Evolutionary conservation across 2,113 vertebrate species (phyloP), one percentile per base, ranked within the genome.

Genomic region (Pogonocichla stellata): DNA sequence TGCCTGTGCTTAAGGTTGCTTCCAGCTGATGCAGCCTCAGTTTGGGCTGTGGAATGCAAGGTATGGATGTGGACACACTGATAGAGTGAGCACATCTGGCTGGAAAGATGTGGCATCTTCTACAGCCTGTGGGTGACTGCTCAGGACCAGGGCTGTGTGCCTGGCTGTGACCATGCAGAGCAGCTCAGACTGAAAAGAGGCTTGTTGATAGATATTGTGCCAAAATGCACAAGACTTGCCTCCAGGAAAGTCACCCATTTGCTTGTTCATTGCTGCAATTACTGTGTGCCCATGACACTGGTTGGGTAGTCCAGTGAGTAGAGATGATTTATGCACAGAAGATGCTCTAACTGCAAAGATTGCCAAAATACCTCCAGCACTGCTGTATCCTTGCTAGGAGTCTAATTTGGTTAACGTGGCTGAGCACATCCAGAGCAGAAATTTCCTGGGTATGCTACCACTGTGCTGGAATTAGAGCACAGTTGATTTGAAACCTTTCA

Each of bases 1-100:
- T 29, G 43, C 66, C 53, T 34, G 19, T 60, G 53, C 17, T 65
- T 25, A 14, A 54, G 43, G 26, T 7, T 88, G 17, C 25, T 80
- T 77, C 31, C 66, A 75, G n/a, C 19, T 29, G 16, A 25, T 5
- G 26, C 19, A 42, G n/a, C 7, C 4, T 0, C 16, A 45, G 0
- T 38, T 13, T 31, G 12, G 48, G 12, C 57, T 56, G 13, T 71
- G 61, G 26, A 74, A 45, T 33, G 28, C 36, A 36, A 45, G n/a
- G 14, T 43, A 12, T 28, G 28, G 79, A 5, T 47, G 4, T 17
- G n/a, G 66, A 36, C 36, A 50, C 40, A 12, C 4, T 12, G 56
- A 60, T 19, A 18, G 8, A 14, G 18, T 25, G 50, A 29, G 43
- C 54, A 54, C 36, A 54, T 6, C 8, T 19, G n/a, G 29, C 50